Percentiles rank a stretch among this genome's conserved stretches.
phyloP scores from a whole-genome alignment of 1,140 invertebrate species.

The Zaprionus capensis region DNA sequence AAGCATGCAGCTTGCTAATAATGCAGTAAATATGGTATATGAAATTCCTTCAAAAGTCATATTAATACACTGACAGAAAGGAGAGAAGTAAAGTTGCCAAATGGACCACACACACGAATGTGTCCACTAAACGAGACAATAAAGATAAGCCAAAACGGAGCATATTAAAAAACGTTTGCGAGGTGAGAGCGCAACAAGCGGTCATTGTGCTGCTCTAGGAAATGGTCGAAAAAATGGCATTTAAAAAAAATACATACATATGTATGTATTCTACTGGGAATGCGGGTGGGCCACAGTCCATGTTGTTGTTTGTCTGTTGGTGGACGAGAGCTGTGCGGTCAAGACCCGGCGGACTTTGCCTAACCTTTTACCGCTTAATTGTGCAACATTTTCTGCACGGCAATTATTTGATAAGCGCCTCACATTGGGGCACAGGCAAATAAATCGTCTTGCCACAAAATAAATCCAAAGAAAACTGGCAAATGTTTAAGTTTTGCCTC shows the following conservation, averaged over 20 bases:
- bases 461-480: slow-evolving; percentile 74
- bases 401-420: slow-evolving; percentile 84
- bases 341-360: slow-evolving; percentile 29
- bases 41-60: not conserved
- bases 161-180: slow-evolving; percentile 55
- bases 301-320: not conserved
- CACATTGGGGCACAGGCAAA: slow-evolving; percentile 64
- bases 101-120: slow-evolving; percentile 61
- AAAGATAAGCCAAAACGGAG: slow-evolving; percentile 74
- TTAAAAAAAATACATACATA: slow-evolving; percentile 26
- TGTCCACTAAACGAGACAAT: slow-evolving; percentile 78
- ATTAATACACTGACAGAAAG: not conserved
- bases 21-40: not conserved
- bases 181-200: slow-evolving; percentile 61
- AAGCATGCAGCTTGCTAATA: not conserved
- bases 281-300: not conserved
- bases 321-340: slow-evolving; percentile 28
- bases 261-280: slow-evolving; percentile 11
- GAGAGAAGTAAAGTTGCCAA: slow-evolving; percentile 23
- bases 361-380: slow-evolving; percentile 77
- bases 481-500: slow-evolving; percentile 59
- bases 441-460: slow-evolving; percentile 74
- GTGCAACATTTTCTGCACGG: slow-evolving; percentile 75
- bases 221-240: slow-evolving; percentile 17
- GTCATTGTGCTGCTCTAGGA: slow-evolving; percentile 22